These are phyloP conservation scores for Battus philenor DNA, from an alignment of 1,140 invertebrate genomes.

Conservation along the genomic window DNA sequence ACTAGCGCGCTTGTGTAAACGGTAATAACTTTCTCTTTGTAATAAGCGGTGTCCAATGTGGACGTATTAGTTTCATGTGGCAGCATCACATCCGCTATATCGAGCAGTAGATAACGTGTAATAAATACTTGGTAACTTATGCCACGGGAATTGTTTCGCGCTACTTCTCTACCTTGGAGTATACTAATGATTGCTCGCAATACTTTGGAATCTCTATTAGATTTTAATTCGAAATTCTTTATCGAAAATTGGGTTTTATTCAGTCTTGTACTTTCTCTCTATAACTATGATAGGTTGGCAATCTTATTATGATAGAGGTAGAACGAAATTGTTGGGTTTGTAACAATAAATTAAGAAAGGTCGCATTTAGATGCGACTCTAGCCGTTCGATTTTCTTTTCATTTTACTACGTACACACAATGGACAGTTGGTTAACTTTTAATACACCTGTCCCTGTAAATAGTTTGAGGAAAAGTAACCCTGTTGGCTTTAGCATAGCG, in stretches of 20 bases:
- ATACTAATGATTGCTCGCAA: too few species aligned
- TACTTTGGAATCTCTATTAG: too few species aligned
- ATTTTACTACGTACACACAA: background rate
- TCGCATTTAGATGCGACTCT: background rate
- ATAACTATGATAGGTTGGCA: too few species aligned
- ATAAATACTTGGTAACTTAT: constrained; percentile 12
- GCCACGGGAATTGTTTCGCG: constrained; percentile 1
- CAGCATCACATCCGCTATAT: constrained; percentile 5
- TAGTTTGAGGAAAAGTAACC: background rate
- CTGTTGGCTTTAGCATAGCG: background rate
- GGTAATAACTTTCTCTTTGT: constrained; percentile 32
- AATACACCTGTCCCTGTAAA: constrained; percentile 1
- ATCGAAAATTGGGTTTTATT: too few species aligned
- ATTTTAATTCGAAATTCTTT: too few species aligned
- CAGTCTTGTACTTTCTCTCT: too few species aligned
- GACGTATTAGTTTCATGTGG: constrained; percentile 8
- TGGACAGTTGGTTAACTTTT: constrained; percentile 8
- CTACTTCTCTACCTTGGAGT: too few species aligned
- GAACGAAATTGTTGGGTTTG: too few species aligned
- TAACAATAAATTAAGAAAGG: too few species aligned
- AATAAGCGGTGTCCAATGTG: constrained; percentile 23
- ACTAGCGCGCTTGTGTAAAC: background rate
- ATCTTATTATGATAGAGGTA: too few species aligned
- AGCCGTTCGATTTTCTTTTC: constrained; percentile 6
- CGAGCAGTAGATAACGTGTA: constrained; percentile 1